Evolutionary conservation across 2,113 vertebrate genomes (phyloP).

Genomic region (Chionodraco myersi): DNA sequence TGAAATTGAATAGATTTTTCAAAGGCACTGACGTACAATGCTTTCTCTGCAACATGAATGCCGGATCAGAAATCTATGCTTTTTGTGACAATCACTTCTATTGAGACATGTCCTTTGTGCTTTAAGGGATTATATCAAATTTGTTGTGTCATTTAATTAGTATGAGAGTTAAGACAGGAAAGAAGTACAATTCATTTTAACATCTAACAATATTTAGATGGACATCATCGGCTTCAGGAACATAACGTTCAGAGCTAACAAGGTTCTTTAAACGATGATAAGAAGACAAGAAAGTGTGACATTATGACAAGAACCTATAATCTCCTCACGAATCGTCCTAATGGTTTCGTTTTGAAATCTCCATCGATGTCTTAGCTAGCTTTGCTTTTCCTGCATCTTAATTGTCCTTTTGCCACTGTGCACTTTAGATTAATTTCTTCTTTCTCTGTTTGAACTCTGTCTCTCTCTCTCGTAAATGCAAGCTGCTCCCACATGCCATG

Average conservation of each 20-base stretch:
- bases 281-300: neutral
- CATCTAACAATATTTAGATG: neutral
- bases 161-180: neutral
- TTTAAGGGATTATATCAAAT: neutral
- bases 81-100: too few species aligned
- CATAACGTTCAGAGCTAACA: neutral
- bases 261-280: neutral
- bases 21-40: too few species aligned
- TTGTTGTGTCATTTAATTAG: neutral
- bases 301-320: neutral
- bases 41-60: too few species aligned
- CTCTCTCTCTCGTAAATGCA: constrained; percentile 6
- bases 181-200: neutral
- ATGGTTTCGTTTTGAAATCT: neutral
- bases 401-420: neutral
- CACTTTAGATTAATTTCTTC: neutral
- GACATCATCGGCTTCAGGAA: neutral
- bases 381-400: neutral
- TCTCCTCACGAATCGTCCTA: neutral
- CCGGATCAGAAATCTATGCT: too few species aligned
- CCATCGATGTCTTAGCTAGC: neutral
- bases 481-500: constrained; percentile 29
- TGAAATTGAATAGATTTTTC: too few species aligned
- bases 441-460: constrained; percentile 22
- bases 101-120: neutral